Evolutionary conservation across 2,113 vertebrate species (phyloP).

Genomic region (Dasyprocta punctata): DNA sequence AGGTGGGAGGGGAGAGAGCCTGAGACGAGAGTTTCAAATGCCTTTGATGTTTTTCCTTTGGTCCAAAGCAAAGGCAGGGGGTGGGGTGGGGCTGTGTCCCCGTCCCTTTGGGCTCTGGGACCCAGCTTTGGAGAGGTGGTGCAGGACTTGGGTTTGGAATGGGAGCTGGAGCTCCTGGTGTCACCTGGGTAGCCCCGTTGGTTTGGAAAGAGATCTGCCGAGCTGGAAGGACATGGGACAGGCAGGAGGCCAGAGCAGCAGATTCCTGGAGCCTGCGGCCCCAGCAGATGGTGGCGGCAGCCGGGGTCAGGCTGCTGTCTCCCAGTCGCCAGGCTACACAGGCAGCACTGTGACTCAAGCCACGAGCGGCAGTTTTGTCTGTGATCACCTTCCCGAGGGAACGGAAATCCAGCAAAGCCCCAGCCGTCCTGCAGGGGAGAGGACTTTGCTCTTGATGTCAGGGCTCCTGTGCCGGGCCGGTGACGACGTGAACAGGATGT

Average conservation of each 20-base stretch:
- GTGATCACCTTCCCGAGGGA: not conserved
- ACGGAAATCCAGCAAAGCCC: not conserved
- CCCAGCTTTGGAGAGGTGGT: not conserved
- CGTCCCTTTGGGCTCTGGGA: rapidly evolving
- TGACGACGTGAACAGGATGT: rapidly evolving
- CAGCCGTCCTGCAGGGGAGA: not conserved
- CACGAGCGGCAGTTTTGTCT: rapidly evolving
- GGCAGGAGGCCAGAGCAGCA: not conserved
- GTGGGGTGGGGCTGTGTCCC: too few species aligned
- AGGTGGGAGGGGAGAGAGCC: not conserved
- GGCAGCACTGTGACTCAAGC: not conserved
- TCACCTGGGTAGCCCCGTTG: rapidly evolving
- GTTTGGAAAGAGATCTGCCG: not conserved
- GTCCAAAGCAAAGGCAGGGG: not conserved
- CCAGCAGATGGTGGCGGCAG: not conserved
- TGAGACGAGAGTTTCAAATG: slow-evolving; percentile 22
- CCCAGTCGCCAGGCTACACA: not conserved
- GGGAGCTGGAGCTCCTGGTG: not conserved
- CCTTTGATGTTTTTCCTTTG: slow-evolving; percentile 31
- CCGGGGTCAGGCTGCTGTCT: not conserved
- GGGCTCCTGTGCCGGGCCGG: rapidly evolving
- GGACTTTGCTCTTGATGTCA: rapidly evolving
- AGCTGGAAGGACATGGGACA: not conserved
- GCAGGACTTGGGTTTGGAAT: not conserved
- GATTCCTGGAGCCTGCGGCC: not conserved